These are phyloP conservation scores for Crotalus tigris DNA, from an alignment of 2,113 vertebrate species.

Conservation along the genomic window DNA sequence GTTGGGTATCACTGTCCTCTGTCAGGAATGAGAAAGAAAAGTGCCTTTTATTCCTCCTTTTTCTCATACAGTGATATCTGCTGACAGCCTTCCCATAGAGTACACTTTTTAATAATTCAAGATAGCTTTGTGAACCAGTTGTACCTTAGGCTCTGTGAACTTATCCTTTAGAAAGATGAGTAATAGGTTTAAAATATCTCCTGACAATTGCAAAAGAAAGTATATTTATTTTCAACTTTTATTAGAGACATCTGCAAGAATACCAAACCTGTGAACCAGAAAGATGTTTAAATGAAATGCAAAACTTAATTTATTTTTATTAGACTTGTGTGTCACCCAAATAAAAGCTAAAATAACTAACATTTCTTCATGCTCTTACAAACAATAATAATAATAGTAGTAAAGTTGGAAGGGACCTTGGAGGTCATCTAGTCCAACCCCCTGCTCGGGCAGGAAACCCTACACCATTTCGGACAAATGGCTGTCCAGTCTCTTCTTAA, in stretches of 20 bases:
- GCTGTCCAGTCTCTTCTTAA: too few species aligned
- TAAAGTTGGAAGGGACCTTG: too few species aligned
- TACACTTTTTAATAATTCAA: background rate
- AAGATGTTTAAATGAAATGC: background rate
- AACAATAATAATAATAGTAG: background rate
- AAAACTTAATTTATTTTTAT: background rate
- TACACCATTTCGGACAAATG: too few species aligned
- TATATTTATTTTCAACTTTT: background rate
- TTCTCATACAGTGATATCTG: background rate
- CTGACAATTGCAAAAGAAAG: background rate
- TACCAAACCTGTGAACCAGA: background rate
- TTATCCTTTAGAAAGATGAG: background rate
- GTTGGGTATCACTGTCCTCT: background rate
- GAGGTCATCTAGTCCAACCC: too few species aligned
- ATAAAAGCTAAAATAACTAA: background rate
- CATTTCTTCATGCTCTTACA: background rate
- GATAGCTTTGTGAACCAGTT: fast-evolving
- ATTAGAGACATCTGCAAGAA: too few species aligned
- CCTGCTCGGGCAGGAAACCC: too few species aligned
- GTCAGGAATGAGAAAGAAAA: background rate
- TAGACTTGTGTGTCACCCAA: background rate
- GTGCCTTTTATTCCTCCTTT: background rate
- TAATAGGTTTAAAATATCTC: background rate
- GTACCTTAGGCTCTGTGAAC: background rate
- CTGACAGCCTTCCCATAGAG: background rate